phyloP scores from a whole-genome alignment of 2,797 vertebrate genomes.

The Tadarida brasiliensis region DNA sequence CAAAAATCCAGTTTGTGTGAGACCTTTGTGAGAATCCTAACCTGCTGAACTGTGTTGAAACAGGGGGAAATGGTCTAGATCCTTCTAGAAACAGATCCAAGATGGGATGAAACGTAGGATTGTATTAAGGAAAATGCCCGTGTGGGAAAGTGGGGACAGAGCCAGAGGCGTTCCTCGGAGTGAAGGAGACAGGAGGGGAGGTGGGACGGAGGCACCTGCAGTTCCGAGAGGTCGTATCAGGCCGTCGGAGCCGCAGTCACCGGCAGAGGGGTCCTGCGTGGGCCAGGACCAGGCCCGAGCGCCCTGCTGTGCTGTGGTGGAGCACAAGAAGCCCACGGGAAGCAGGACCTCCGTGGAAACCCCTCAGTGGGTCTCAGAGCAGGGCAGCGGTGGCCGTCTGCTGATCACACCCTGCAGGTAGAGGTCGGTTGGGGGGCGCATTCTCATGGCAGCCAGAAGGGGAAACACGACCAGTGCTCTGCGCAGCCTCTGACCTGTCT shows the following conservation, averaged over 20 bases:
- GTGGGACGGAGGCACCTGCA: not conserved
- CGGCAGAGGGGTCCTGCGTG: not conserved
- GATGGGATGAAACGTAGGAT: not conserved
- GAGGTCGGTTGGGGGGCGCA: too few species aligned
- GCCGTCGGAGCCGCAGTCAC: not conserved
- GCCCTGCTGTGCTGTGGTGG: too few species aligned
- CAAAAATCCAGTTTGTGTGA: slow-evolving; percentile 25
- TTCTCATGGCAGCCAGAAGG: not conserved
- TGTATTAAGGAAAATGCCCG: slow-evolving; percentile 46
- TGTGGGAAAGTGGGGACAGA: not conserved
- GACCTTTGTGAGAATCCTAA: not conserved
- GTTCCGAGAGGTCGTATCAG: not conserved
- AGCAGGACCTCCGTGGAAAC: not conserved
- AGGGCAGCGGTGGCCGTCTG: not conserved
- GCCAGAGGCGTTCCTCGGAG: not conserved
- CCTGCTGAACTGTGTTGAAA: not conserved
- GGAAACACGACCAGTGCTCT: not conserved
- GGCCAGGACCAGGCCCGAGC: not conserved
- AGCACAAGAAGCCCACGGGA: not conserved
- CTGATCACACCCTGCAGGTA: not conserved
- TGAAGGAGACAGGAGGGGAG: not conserved
- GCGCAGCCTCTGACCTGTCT: not conserved
- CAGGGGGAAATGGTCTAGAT: not conserved
- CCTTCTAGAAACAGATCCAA: slow-evolving; percentile 26
- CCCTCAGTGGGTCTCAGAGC: not conserved